Evolutionary conservation across 2,888 invertebrate species (phyloP), one percentile per base, ranked within the genome.

Genomic region (Argynnis bischoffii): DNA sequence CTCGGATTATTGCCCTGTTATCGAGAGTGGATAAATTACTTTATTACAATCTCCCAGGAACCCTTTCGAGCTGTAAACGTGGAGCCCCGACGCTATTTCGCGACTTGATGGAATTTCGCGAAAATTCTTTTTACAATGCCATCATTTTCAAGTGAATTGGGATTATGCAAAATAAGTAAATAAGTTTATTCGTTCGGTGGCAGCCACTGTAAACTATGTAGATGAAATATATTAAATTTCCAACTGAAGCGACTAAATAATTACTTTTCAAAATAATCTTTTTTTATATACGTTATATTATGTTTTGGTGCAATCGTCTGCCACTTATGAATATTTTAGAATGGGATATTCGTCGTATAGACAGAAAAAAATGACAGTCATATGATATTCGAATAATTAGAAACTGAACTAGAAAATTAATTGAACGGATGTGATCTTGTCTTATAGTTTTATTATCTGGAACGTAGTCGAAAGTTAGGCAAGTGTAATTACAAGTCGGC

Each of bases 11-110:
- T 88, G 83, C 81, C 85, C 83, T 75, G 86, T 87, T 90, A 90
- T 90, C 90, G 88, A 82, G 82, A 88, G 83, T 87, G 88, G 88
- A 88, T 90, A 90, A 89, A 90, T 90, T 88, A 88, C 89, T 90
- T 88, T 88, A 89, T 90, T 88, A 88, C 89, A 81, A 81, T 81
- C 80, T 80, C 78, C 78, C 80, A 76, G 78, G 79, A 86, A 84
- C 88, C 88, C 87, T 86, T 87, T 74, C 50, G 70, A 57, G 66
- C 35, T 41, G 35, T 55, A 56, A 69, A 64, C 83, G 79, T 80
- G 79, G 76, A 82, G 81, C 82, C 77, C 75, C 80, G 76, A 72
- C 79, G 85, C 83, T 81, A 86, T 88, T 87, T 82, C 84, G 76
- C 83, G 79, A 77, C 76, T 80, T 80, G 85, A 87, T 85, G 82